phyloP scores from a whole-genome alignment of 2,797 vertebrate genomes.

The Coccyzus lansbergi region DNA sequence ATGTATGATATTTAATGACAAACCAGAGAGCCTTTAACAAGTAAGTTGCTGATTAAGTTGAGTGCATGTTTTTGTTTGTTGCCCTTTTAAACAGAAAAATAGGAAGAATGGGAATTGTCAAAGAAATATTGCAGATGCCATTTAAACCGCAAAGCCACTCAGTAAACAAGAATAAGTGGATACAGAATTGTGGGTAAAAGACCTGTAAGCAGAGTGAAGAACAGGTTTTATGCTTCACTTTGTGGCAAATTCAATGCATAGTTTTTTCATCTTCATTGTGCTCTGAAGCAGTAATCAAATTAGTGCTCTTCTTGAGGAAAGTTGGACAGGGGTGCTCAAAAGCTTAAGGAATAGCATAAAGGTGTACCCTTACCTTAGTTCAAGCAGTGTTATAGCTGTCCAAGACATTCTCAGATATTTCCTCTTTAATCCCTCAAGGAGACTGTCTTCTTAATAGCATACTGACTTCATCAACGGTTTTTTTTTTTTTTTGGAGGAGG shows the following conservation, averaged over 20 bases:
- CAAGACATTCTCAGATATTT: not conserved
- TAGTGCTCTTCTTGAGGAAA: not conserved
- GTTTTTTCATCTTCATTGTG: not conserved
- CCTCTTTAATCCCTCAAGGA: not conserved
- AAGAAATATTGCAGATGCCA: not conserved
- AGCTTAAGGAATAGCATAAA: not conserved
- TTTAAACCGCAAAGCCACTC: not conserved
- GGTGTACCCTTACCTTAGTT: not conserved
- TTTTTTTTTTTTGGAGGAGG: too few species aligned
- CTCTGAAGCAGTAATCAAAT: not conserved
- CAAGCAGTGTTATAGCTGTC: not conserved
- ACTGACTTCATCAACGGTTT: not conserved
- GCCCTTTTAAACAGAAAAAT: not conserved
- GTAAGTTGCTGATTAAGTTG: not conserved
- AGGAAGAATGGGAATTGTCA: not conserved
- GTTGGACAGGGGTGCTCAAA: not conserved
- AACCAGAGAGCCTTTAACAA: not conserved
- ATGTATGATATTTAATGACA: not conserved
- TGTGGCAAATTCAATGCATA: not conserved
- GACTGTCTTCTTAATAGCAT: fast-evolving
- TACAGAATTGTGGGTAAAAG: not conserved
- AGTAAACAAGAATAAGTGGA: not conserved
- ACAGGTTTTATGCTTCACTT: not conserved
- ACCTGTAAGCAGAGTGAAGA: not conserved
- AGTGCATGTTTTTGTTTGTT: not conserved